A percentile compares a stretch with the other conserved stretches of the same genome.
phyloP scores from a whole-genome alignment of 2,797 vertebrate genomes.

The Dipus sagitta region DNA sequence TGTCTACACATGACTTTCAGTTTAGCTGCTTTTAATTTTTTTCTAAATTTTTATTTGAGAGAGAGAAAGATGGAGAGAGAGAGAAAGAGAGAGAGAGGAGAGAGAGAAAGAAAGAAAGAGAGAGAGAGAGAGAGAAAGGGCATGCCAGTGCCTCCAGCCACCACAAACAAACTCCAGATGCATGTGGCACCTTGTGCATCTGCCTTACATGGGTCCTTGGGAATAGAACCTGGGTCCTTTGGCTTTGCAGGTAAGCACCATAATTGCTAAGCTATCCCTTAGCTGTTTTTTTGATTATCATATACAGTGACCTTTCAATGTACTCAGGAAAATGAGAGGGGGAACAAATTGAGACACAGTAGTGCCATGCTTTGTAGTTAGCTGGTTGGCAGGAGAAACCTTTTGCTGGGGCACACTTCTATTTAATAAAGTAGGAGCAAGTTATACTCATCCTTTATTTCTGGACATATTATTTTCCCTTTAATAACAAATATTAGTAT shows the following conservation, averaged over 20 bases:
- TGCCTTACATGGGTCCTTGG: no score
- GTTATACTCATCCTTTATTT: neutral
- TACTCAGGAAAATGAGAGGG: neutral
- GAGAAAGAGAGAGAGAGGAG: no score
- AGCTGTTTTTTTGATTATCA: neutral
- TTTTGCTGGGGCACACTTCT: neutral
- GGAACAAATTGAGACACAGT: fast-evolving
- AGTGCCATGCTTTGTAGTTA: neutral
- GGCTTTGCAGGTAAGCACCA: no score
- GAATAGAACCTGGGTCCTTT: no score
- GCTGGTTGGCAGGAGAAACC: neutral
- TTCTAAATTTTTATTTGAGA: no score
- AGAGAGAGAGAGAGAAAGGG: no score
- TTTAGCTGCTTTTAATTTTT: neutral
- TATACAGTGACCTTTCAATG: neutral
- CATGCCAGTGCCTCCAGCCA: no score
- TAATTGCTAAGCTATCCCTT: no score
- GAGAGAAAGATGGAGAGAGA: no score
- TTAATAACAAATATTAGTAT: neutral
- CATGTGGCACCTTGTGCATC: no score
- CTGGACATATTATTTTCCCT: neutral
- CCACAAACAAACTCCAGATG: no score
- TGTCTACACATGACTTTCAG: neutral
- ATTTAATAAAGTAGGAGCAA: constrained; percentile 20
- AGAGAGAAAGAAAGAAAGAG: no score